Base-by-base conservation (phyloP, 2,797 vertebrate species). In the Numenius phaeopus region DNA sequence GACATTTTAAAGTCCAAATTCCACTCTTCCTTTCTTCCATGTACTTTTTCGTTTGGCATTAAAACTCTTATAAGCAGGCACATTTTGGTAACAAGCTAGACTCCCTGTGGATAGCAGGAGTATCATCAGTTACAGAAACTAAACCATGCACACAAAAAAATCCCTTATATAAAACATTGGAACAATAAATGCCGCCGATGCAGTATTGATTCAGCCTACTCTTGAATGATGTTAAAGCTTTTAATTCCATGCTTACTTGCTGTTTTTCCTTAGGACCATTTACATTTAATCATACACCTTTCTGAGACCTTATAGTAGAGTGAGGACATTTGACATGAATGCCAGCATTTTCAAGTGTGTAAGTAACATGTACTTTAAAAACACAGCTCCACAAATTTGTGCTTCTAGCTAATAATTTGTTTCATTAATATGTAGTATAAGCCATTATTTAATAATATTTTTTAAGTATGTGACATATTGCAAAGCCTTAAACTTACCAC, bases 1-100 rank as follows among this genome's bases (percentile, higher is more conserved):
- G 26, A 66, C 90, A 90, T 95, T 97, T 97, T 72, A 54, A 93
- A 90, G 65, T 72, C 83, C 66, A 80, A 88, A 85, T 95, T 92
- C 80, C 50, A 84, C 32, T 52, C 81, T 84, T 90, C 34, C 42
- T 84, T 93, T 90, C 76, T 84, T 88, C 44, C 27, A 50, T 6
- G 1, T 58, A 61, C 61, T 76, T 90, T 61, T 78, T 57, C n/a
- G 62, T 89, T 93, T 67, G 76, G 65, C 85, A 70, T 82, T 82
- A 70, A 50, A 90, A 34, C 29, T 58, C 75, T 83, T 94, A 83
- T 47, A 91, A 94, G 78, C 46, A 47, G 73, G 12, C 75, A 75
- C 20, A 82, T 90, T 73, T 87, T 89, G 71, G 72, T 83, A 92
- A 57, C 59, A 91, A 83, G 54, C 73, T 87, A 44, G 83, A 29